Conservation (phyloP, 2,113 vertebrate species). For the Capreolus pygargus region DNA sequence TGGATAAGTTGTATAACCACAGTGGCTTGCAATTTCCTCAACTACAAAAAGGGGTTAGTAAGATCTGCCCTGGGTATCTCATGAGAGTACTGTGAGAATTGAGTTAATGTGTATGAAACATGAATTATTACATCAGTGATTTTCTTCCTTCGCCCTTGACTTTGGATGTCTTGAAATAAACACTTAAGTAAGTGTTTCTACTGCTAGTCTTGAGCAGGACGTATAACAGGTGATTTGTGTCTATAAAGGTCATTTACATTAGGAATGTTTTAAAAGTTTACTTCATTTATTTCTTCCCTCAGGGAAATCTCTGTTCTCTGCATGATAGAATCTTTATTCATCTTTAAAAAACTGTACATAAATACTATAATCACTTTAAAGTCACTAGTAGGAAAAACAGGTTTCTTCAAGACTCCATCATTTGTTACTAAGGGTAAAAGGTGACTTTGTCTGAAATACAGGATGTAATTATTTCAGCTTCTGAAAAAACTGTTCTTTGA, state of each 20-base stretch:
- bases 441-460: conserved; percentile 53
- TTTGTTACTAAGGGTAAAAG: conserved; percentile 40
- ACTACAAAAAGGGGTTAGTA: not conserved
- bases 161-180: conserved; percentile 18
- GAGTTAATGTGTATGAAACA: not conserved
- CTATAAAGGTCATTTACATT: conserved; percentile 17
- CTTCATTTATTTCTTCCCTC: conserved; percentile 23
- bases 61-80: not conserved
- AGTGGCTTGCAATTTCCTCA: not conserved
- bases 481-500: conserved; percentile 42
- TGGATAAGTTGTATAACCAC: not conserved
- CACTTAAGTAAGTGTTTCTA: not conserved
- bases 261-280: not conserved
- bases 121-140: not conserved
- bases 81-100: not conserved
- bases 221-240: not conserved
- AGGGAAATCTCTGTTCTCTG: conserved; percentile 30
- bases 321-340: conserved; percentile 41
- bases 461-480: conserved; percentile 48
- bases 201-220: not conserved
- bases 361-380: conserved; percentile 53
- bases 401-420: conserved; percentile 32
- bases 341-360: conserved; percentile 51
- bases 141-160: not conserved
- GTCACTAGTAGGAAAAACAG: conserved; percentile 19